A percentile compares a stretch with the other conserved stretches of the same genome.
Conservation (phyloP, 2,797 vertebrate genomes). For the Geotrypetes seraphini region DNA sequence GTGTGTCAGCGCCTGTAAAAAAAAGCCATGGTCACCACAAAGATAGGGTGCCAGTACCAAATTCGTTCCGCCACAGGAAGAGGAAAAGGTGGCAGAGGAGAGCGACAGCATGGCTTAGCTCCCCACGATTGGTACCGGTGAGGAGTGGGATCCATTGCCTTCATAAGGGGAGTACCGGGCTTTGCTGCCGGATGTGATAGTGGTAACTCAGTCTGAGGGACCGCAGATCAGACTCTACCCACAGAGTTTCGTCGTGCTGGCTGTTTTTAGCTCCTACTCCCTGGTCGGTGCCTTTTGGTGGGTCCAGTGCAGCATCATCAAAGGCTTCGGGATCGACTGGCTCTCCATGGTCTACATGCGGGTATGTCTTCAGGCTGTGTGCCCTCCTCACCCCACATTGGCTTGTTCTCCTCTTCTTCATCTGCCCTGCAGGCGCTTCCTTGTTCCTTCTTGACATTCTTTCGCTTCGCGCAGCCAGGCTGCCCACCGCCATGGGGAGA, state of each 20-base stretch:
- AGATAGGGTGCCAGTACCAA: not conserved
- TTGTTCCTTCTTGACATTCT: too few relatives aligned
- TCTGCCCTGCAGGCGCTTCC: too few relatives aligned
- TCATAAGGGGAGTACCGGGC: slow-evolving; percentile 54
- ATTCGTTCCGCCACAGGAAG: not conserved
- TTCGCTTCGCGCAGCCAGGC: too few relatives aligned
- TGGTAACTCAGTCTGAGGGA: not conserved
- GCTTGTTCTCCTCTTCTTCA: too few relatives aligned
- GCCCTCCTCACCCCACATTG: too few relatives aligned
- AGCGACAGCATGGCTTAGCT: not conserved
- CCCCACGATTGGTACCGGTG: not conserved
- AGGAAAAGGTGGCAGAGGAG: not conserved
- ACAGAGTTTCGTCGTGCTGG: slow-evolving; percentile 69
- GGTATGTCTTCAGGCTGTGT: too few relatives aligned
- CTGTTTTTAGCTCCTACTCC: slow-evolving; percentile 82
- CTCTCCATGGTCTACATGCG: slow-evolving; percentile 93
- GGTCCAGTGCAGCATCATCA: slow-evolving; percentile 95
- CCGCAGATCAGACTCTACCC: slow-evolving; percentile 46
- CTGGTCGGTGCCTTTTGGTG: slow-evolving; percentile 91
- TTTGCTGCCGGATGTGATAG: slow-evolving; percentile 71
- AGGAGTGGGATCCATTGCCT: slow-evolving; percentile 12
- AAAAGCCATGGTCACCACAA: not conserved
- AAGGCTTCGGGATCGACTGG: slow-evolving; percentile 80
- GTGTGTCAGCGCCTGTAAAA: too few relatives aligned
- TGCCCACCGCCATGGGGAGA: too few relatives aligned